Conservation (phyloP, 2,888 invertebrate species). For the Melieria omissa region DNA sequence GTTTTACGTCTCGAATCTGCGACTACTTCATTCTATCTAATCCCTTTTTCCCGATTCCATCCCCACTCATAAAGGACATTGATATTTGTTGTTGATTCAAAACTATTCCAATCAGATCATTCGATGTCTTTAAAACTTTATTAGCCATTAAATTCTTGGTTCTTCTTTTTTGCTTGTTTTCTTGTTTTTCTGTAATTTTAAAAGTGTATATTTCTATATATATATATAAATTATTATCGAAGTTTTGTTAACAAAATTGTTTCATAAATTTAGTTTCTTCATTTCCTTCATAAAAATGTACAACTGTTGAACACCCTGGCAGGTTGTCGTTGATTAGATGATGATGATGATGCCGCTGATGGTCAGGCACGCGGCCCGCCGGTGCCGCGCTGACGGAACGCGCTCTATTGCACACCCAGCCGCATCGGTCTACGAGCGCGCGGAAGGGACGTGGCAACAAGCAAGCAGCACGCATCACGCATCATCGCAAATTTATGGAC, state of each 20-base stretch:
- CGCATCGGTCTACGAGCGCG: too few relatives aligned
- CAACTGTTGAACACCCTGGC: neutral
- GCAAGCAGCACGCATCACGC: too few relatives aligned
- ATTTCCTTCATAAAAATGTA: constrained; percentile 3
- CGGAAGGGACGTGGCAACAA: too few relatives aligned
- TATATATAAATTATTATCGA: constrained; percentile 27
- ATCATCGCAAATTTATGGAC: too few relatives aligned
- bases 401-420: too few relatives aligned
- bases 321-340: neutral
- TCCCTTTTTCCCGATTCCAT: too few relatives aligned
- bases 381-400: too few relatives aligned
- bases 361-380: neutral
- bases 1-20: too few relatives aligned
- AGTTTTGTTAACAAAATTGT: neutral
- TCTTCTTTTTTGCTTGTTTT: constrained; percentile 13
- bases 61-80: too few relatives aligned
- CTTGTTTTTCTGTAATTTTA: constrained; percentile 7
- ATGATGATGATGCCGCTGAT: neutral
- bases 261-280: constrained; percentile 13
- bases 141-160: constrained; percentile 24
- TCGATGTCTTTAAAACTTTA: constrained; percentile 23
- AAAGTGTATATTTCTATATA: constrained; percentile 25
- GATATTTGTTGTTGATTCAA: too few relatives aligned
- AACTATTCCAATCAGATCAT: neutral
- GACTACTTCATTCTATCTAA: too few relatives aligned